Percentiles rank a stretch among this genome's conserved stretches.
Conservation (phyloP, 2,113 vertebrate genomes). For the Dolichallabes microphthalmus region DNA sequence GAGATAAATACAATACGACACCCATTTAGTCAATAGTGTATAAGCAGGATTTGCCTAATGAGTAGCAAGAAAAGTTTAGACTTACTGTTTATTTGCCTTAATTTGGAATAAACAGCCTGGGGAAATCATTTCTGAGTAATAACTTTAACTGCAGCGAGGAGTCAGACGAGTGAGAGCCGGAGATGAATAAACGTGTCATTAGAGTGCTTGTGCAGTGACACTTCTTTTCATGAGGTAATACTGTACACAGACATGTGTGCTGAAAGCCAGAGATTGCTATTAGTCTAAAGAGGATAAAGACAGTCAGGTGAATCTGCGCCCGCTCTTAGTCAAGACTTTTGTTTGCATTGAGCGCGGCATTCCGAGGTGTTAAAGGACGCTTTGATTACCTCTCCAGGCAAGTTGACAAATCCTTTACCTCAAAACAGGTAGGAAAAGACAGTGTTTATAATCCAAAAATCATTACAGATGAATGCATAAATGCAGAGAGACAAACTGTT, state of each 20-base stretch:
- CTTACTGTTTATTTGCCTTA: not conserved
- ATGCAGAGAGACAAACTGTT: not conserved
- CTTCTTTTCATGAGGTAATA: slow-evolving; percentile 45
- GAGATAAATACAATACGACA: not conserved
- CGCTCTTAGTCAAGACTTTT: slow-evolving; percentile 27
- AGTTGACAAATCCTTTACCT: slow-evolving; percentile 22
- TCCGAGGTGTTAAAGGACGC: slow-evolving; percentile 39
- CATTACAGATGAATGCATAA: not conserved
- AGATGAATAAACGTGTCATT: slow-evolving; percentile 23
- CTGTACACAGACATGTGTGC: not conserved
- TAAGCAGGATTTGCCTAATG: not conserved
- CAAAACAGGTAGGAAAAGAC: slow-evolving; percentile 22
- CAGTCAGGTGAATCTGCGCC: slow-evolving; percentile 36
- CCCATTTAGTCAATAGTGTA: not conserved
- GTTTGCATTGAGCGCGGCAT: not conserved
- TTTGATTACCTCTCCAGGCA: slow-evolving; percentile 22
- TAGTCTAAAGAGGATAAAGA: slow-evolving; percentile 41
- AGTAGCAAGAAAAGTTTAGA: not conserved
- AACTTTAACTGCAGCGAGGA: not conserved
- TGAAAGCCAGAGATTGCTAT: slow-evolving; percentile 35
- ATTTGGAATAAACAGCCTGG: not conserved
- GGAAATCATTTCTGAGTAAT: not conserved
- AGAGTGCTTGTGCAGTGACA: slow-evolving; percentile 31
- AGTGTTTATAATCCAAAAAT: slow-evolving; percentile 15
- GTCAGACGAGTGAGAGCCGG: slow-evolving; percentile 1